Conservation (phyloP, 2,797 vertebrate genomes). For the Pseudotriccus pelzelni region DNA sequence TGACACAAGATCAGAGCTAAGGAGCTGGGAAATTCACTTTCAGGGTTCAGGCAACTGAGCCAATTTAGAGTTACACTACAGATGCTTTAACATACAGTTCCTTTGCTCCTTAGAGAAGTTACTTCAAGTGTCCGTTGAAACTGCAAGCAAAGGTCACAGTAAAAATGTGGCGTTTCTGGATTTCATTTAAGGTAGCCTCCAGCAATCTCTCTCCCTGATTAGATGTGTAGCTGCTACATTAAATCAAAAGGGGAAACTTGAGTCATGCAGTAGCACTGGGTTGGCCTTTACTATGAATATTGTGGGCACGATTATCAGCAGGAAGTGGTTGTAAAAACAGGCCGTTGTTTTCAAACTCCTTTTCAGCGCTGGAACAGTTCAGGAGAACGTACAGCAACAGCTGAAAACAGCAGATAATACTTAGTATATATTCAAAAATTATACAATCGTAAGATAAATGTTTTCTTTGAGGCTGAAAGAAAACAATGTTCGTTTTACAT, state of each 20-base stretch:
- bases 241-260: constrained; percentile 53
- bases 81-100: neutral
- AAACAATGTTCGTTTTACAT: neutral
- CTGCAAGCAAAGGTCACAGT: constrained; percentile 20
- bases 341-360: constrained; percentile 47
- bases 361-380: constrained; percentile 37
- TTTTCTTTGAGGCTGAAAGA: constrained; percentile 30
- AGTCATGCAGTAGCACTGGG: constrained; percentile 57
- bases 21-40: neutral
- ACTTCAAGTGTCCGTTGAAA: constrained; percentile 12
- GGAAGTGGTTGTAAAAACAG: constrained; percentile 73
- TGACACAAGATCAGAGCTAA: neutral
- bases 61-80: neutral
- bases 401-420: constrained; percentile 60
- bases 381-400: constrained; percentile 27
- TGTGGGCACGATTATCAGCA: constrained; percentile 57
- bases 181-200: constrained; percentile 43
- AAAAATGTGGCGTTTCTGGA: constrained; percentile 43
- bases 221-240: neutral
- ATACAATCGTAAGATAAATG: neutral
- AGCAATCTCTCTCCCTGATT: constrained; percentile 5
- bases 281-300: constrained; percentile 41
- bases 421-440: constrained; percentile 32
- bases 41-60: neutral
- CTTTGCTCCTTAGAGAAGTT: neutral